phyloP scores from a whole-genome alignment of 2,113 vertebrate species.

The Pedionomus torquatus region DNA sequence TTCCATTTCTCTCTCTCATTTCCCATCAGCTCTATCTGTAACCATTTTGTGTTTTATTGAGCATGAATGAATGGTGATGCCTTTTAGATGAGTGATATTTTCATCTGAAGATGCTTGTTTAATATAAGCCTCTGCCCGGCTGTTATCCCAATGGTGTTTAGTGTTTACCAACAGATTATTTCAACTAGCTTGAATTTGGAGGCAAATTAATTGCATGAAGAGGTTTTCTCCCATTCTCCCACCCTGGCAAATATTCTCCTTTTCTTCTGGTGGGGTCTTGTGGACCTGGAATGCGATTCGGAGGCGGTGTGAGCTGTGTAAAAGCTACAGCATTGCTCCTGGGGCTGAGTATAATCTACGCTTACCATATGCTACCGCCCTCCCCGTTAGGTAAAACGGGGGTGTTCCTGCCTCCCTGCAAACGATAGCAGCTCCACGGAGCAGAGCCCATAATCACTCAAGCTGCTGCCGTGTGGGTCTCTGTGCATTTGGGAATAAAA shows the following conservation, averaged over 20 bases:
- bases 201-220: background rate
- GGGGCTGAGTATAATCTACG: background rate
- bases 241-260: background rate
- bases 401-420: background rate
- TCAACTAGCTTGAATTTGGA: background rate
- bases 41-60: constrained; percentile 67
- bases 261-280: background rate
- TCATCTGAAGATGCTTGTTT: constrained; percentile 39
- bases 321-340: background rate
- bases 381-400: background rate
- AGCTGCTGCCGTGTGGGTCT: background rate
- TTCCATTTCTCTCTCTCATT: constrained; percentile 36
- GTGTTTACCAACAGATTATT: constrained; percentile 35
- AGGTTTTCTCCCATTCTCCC: background rate
- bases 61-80: constrained; percentile 63
- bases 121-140: constrained; percentile 3
- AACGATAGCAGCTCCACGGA: background rate
- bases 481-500: constrained; percentile 2
- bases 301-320: background rate
- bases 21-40: constrained; percentile 55
- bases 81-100: constrained; percentile 60
- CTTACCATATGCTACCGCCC: background rate
- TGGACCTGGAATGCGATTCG: fast-evolving
- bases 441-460: background rate
- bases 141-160: background rate